phyloP scores from a whole-genome alignment of 2,888 invertebrate species.

The Shargacucullia verbasci region DNA sequence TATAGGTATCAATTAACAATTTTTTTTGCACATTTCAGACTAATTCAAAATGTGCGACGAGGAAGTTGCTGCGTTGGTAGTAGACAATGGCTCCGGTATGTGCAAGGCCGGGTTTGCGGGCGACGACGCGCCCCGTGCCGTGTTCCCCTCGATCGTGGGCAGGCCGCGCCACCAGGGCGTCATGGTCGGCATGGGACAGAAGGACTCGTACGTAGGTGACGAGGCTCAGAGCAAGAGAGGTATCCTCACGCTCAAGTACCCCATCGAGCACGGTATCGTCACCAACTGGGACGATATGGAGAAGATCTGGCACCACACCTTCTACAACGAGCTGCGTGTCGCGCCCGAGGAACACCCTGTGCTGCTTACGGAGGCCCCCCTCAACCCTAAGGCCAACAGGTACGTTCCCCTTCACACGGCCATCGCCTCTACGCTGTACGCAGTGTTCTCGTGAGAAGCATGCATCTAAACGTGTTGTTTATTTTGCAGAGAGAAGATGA shows the following conservation, averaged over 20 bases:
- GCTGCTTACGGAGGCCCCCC: conserved; percentile 95
- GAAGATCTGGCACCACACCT: conserved; percentile 99
- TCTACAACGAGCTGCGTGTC: conserved; percentile 99
- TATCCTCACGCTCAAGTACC: conserved; percentile 98
- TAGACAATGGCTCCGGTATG: conserved; percentile 99
- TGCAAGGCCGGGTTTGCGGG: conserved; percentile 99
- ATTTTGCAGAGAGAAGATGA: conserved; percentile 94
- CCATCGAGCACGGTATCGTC: conserved; percentile 98
- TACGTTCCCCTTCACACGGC: conserved; percentile 52
- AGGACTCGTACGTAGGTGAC: conserved; percentile 98
- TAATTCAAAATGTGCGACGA: conserved; percentile 94
- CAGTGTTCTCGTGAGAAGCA: conserved; percentile 86
- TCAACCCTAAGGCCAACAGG: conserved; percentile 96
- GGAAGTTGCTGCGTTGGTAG: conserved; percentile 97
- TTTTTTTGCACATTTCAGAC: conserved; percentile 68
- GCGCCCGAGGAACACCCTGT: conserved; percentile 98
- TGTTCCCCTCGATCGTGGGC: conserved; percentile 98
- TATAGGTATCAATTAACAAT: conserved; percentile 21
- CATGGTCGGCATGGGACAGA: conserved; percentile 99
- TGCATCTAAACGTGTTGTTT: conserved; percentile 48
- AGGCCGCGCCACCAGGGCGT: conserved; percentile 97
- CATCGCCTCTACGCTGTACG: neutral
- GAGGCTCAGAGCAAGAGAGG: conserved; percentile 99
- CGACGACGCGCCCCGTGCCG: conserved; percentile 98
- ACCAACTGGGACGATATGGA: conserved; percentile 99